Percentiles rank a stretch among this genome's conserved stretches.
Conservation (phyloP, 2,113 vertebrate genomes). For the Nothobranchius furzeri region DNA sequence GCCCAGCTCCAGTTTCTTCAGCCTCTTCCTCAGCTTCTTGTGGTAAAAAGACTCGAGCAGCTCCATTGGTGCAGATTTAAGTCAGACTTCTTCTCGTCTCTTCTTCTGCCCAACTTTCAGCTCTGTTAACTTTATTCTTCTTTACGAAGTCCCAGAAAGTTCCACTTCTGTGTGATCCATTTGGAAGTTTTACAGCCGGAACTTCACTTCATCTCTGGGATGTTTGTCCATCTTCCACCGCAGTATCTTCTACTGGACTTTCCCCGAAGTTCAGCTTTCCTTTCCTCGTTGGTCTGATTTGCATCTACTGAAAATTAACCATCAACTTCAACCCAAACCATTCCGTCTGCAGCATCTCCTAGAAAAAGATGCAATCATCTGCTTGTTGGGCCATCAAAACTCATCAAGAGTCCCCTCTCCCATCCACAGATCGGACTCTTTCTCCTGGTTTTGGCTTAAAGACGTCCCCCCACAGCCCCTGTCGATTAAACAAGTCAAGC, state of each 20-base stretch:
- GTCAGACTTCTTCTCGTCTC: neutral
- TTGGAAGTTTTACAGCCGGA: no score
- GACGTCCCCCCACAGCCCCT: neutral
- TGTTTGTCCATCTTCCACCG: neutral
- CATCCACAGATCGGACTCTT: constrained; percentile 7
- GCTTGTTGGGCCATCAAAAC: constrained; percentile 1
- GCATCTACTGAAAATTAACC: no score
- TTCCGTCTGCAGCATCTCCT: no score
- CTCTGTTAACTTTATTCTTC: neutral
- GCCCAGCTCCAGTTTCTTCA: constrained; percentile 58
- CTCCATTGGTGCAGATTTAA: constrained; percentile 49
- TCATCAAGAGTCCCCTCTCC: neutral
- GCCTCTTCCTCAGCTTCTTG: constrained; percentile 73
- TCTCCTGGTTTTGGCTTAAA: neutral
- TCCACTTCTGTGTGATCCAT: neutral
- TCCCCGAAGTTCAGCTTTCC: no score
- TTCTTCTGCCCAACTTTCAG: neutral
- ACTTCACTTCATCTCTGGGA: no score
- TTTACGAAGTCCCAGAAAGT: neutral
- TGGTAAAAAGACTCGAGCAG: constrained; percentile 74
- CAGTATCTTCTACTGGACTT: neutral
- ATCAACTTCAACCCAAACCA: no score
- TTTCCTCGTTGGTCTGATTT: no score
- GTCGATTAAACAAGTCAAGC: constrained; percentile 53
- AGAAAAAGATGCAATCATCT: neutral